Base-by-base conservation (phyloP, 2,888 invertebrate genomes). In the Ganaspis brasiliensis region DNA sequence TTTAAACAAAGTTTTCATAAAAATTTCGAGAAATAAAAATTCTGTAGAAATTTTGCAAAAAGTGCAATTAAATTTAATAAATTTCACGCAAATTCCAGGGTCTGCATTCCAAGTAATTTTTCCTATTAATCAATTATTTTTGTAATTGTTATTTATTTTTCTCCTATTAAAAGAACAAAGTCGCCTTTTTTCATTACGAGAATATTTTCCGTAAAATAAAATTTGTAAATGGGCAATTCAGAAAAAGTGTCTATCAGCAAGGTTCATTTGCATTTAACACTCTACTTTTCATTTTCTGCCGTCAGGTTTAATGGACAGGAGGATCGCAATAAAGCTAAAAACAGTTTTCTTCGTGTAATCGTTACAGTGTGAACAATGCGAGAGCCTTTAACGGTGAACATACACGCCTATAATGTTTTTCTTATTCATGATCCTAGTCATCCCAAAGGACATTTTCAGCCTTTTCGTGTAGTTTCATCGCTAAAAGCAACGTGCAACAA, bases 281-380 rank as follows among this genome's bases (percentile, higher is more conserved):
- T 24, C 4, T 26, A 45, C 40, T 63, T 40, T 40, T 67, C 67
- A 45, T 26, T 45, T 45, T 9, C n/a, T 24, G 24, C 21, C 45
- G 45, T 40, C 67, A 45, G 40, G 45, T 49, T 49, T 67, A 49
- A 67, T 49, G 45, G 67, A 40, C 21, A 8, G 45, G 3, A 45
- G 67, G 24, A 45, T 24, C 67, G 45, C 24, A 9, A 67, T 26
- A 26, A 26, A 45, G 45, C 67, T 40, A 5, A 26, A 67, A 67
- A 49, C 24, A 26, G n/a, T 67, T 67, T 49, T 67, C 67, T 67
- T 67, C 10, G 26, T 49, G 26, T 49, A 49, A 67, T 67, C 67
- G 45, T 45, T 67, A 45, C 1, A 10, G 16, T 16, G 26, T 26
- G 26, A 67, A 67, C 67, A 67, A 67, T 45, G 67, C 24, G 9